Evolutionary conservation across 2,888 invertebrate genomes (phyloP).

Genomic region (Ischnus inquisitorius): DNA sequence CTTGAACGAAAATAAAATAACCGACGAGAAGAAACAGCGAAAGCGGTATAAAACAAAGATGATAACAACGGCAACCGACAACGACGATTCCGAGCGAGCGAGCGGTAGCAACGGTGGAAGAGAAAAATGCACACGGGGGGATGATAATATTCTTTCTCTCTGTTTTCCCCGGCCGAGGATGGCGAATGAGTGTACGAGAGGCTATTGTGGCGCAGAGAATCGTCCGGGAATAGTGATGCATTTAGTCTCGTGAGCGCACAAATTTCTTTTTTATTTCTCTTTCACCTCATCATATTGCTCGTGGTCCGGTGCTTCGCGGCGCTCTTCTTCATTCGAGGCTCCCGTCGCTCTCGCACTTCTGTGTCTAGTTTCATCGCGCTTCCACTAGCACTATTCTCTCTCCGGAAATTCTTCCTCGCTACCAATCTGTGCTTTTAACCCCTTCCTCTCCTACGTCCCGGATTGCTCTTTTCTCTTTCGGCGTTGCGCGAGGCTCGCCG

Average conservation of each 20-base stretch:
- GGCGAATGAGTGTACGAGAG: conserved; percentile 30
- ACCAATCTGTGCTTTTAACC: conserved; percentile 5
- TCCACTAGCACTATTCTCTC: conserved; percentile 12
- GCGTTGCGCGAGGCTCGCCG: neutral
- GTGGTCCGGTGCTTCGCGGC: neutral
- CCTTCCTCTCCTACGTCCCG: neutral
- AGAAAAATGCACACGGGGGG: conserved; percentile 31
- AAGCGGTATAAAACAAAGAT: conserved; percentile 59
- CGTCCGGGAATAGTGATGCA: conserved; percentile 56
- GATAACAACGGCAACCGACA: conserved; percentile 43
- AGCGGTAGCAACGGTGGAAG: conserved; percentile 9
- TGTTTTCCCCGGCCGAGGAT: conserved; percentile 11
- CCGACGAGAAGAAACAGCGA: conserved; percentile 41
- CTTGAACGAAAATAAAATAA: neutral
- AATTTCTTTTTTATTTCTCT: conserved; percentile 51
- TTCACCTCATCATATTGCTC: conserved; percentile 32
- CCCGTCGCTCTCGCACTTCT: conserved; percentile 20
- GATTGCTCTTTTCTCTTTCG: conserved; percentile 8
- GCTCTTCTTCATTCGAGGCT: conserved; percentile 28
- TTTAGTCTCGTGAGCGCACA: conserved; percentile 56
- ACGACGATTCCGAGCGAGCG: conserved; percentile 29
- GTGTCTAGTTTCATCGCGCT: conserved; percentile 24
- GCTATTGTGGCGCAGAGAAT: conserved; percentile 58
- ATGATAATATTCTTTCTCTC: conserved; percentile 39
- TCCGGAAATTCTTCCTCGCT: conserved; percentile 18